Percentiles rank a stretch among this genome's conserved stretches.
Conservation (phyloP, 2,888 invertebrate genomes). For the Candidula unifasciata region DNA sequence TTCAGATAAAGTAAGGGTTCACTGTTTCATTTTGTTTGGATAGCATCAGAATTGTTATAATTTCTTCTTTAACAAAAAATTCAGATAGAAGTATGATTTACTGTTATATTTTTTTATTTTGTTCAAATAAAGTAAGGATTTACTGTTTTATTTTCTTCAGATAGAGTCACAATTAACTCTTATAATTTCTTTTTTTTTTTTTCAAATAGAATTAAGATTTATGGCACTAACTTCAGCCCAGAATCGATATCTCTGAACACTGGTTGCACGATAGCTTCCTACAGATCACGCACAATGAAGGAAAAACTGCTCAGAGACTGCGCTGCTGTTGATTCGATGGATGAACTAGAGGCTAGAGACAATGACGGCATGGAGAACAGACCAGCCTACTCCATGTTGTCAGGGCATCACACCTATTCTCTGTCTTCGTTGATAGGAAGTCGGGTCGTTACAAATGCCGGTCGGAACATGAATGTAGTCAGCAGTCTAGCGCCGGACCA, state of each 20-base stretch:
- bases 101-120: too few relatives aligned
- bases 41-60: too few relatives aligned
- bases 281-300: constrained; percentile 69
- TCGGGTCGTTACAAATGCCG: neutral
- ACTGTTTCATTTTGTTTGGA: too few relatives aligned
- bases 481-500: neutral
- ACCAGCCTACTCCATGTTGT: constrained; percentile 55
- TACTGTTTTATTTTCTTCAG: too few relatives aligned
- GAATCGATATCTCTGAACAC: constrained; percentile 68
- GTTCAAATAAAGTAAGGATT: too few relatives aligned
- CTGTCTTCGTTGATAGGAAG: constrained; percentile 19
- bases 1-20: too few relatives aligned
- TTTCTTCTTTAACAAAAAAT: too few relatives aligned
- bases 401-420: constrained; percentile 45
- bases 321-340: constrained; percentile 57
- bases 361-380: constrained; percentile 45
- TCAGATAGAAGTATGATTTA: too few relatives aligned
- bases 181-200: constrained; percentile 23
- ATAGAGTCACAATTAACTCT: too few relatives aligned
- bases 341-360: constrained; percentile 49
- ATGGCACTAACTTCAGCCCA: constrained; percentile 64
- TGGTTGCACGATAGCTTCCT: constrained; percentile 42
- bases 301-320: constrained; percentile 70
- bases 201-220: constrained; percentile 62
- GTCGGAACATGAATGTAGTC: neutral